A percentile compares a stretch with the other conserved stretches of the same genome.
Evolutionary conservation across 2,797 vertebrate species (phyloP).

Genomic region (Poecilia picta): DNA sequence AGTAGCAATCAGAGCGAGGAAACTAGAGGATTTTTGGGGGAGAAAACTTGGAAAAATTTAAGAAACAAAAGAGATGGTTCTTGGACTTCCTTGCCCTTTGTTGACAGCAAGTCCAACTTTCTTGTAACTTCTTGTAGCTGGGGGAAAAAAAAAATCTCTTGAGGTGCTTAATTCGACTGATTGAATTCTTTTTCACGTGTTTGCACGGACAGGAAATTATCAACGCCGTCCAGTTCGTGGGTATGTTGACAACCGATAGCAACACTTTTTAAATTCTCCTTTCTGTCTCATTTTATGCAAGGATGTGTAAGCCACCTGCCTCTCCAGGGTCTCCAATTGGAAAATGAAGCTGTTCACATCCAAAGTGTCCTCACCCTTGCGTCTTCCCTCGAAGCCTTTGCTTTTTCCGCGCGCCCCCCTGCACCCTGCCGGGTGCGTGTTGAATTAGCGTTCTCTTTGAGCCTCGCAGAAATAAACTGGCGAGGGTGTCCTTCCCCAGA

Average conservation of each 20-base stretch:
- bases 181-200: slow-evolving; percentile 30
- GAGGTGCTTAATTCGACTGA: background rate
- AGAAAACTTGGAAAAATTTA: slow-evolving; percentile 69
- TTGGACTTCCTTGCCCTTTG: slow-evolving; percentile 53
- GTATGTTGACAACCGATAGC: slow-evolving; percentile 3
- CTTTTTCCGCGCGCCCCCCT: slow-evolving; percentile 17
- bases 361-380: slow-evolving; percentile 33
- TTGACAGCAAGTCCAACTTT: slow-evolving; percentile 47
- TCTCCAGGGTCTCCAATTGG: slow-evolving; percentile 13
- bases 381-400: slow-evolving; percentile 42
- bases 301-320: slow-evolving; percentile 7
- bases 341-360: slow-evolving; percentile 42
- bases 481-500: slow-evolving; percentile 74
- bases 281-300: slow-evolving; percentile 20
- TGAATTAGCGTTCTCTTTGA: slow-evolving; percentile 69
- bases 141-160: slow-evolving; percentile 14
- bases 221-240: slow-evolving; percentile 13
- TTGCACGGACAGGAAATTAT: slow-evolving; percentile 15
- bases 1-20: slow-evolving; percentile 81
- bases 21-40: slow-evolving; percentile 64
- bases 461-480: slow-evolving; percentile 71
- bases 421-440: slow-evolving; percentile 37
- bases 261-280: slow-evolving; percentile 6
- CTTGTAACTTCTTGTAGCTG: slow-evolving; percentile 30
- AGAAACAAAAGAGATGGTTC: slow-evolving; percentile 65